Evolutionary conservation across 2,888 invertebrate genomes (phyloP).

Genomic region (Hemistola chrysoprasaria): DNA sequence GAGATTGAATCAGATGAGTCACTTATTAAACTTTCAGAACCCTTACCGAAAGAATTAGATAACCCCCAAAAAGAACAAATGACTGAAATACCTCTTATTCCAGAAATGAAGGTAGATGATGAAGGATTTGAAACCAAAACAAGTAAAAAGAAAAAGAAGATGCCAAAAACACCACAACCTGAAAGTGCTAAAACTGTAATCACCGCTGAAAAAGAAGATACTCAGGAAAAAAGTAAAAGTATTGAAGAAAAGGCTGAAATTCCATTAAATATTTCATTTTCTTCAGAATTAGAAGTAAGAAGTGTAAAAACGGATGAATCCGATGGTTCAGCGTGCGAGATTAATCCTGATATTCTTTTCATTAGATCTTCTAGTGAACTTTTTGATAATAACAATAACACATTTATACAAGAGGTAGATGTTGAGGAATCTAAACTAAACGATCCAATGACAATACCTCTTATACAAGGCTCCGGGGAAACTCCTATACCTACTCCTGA

Average conservation of each 20-base stretch:
- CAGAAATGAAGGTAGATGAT: conserved; percentile 25
- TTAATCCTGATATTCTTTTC: conserved; percentile 58
- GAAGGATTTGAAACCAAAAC: conserved; percentile 31
- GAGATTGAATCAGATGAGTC: too few relatives aligned
- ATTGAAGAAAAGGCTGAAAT: conserved; percentile 14
- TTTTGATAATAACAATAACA: conserved; percentile 59
- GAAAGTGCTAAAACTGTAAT: conserved; percentile 3
- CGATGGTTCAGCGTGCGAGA: conserved; percentile 43
- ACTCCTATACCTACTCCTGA: conserved; percentile 41
- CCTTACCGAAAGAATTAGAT: too few relatives aligned
- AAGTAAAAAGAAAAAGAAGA: conserved; percentile 46
- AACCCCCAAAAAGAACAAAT: not conserved
- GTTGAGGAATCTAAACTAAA: conserved; percentile 32
- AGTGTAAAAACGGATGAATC: conserved; percentile 44
- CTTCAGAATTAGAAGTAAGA: conserved; percentile 38
- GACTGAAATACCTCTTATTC: conserved; percentile 2
- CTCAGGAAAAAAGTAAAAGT: conserved; percentile 9
- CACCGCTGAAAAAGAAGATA: not conserved
- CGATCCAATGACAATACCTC: conserved; percentile 31
- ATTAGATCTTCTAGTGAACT: conserved; percentile 59
- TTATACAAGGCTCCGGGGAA: conserved; percentile 50
- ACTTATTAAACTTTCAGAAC: too few relatives aligned
- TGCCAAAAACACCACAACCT: conserved; percentile 32
- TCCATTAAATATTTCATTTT: conserved; percentile 15
- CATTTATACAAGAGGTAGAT: conserved; percentile 57